A percentile compares a stretch with the other conserved stretches of the same genome.
These are phyloP conservation scores for Murina feae DNA, from an alignment of 2,113 vertebrate genomes.

Conservation along the genomic window DNA sequence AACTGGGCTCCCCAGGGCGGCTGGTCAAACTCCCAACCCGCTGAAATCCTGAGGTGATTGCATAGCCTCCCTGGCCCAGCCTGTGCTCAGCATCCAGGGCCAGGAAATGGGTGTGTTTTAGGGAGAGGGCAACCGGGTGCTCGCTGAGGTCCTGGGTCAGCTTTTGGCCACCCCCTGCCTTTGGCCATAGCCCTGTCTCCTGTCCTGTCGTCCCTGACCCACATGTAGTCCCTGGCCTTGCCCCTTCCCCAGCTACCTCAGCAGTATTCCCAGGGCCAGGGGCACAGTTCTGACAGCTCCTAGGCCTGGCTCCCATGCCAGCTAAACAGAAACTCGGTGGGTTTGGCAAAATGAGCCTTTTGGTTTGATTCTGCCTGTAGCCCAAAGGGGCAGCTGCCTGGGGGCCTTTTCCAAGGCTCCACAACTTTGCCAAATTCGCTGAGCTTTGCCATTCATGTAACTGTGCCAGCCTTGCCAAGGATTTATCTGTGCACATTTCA, in stretches of 20 bases:
- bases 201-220: not conserved
- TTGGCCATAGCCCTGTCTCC: not conserved
- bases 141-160: not conserved
- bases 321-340: not conserved
- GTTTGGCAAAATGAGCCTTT: not conserved
- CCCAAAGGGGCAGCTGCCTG: not conserved
- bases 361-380: not conserved
- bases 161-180: not conserved
- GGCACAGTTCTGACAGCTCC: not conserved
- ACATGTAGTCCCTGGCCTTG: not conserved
- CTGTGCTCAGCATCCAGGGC: not conserved
- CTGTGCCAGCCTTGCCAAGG: constrained; percentile 27
- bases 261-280: not conserved
- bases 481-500: not conserved
- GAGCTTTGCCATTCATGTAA: not conserved
- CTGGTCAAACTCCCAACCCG: not conserved
- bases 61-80: not conserved
- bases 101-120: not conserved
- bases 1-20: not conserved
- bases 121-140: not conserved
- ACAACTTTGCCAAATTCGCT: constrained; percentile 6
- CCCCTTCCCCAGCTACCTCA: not conserved
- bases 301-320: not conserved
- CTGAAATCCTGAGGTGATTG: not conserved
- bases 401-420: not conserved